Evolutionary conservation across 2,888 invertebrate species (phyloP).

Genomic region (Pristionchus exspectatus): DNA sequence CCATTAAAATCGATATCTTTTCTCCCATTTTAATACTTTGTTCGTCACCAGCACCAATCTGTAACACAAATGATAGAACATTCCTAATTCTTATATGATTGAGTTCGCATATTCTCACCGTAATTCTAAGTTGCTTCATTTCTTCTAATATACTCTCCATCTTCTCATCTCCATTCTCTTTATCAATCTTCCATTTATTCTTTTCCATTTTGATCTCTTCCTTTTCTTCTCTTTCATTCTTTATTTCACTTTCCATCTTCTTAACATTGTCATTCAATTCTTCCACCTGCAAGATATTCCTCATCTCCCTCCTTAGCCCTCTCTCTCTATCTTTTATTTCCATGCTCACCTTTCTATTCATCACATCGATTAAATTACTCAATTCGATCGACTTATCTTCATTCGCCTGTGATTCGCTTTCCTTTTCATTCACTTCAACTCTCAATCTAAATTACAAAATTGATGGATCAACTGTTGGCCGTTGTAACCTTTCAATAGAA

Average conservation of each 20-base stretch:
- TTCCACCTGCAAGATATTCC: not conserved
- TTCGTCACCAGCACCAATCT: not conserved
- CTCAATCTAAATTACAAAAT: not conserved
- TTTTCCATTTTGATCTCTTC: not conserved
- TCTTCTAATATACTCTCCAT: not conserved
- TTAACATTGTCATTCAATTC: not conserved
- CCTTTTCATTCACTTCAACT: not conserved
- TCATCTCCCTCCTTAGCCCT: not conserved
- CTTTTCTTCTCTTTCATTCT: not conserved
- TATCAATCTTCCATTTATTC: not conserved
- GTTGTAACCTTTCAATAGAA: not conserved
- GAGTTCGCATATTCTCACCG: not conserved
- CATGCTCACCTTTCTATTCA: not conserved
- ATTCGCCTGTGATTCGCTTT: not conserved
- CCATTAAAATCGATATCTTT: not conserved
- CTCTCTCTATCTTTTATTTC: not conserved
- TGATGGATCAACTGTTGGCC: not conserved
- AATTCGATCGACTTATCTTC: not conserved
- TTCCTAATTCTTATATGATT: not conserved
- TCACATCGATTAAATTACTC: not conserved
- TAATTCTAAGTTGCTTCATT: not conserved
- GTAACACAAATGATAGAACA: not conserved
- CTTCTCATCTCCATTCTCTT: not conserved
- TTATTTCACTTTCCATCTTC: slow-evolving; percentile 7
- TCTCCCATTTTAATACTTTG: not conserved